These are phyloP conservation scores for Chelonus insularis DNA, from an alignment of 1,140 invertebrate genomes.

Conservation along the genomic window DNA sequence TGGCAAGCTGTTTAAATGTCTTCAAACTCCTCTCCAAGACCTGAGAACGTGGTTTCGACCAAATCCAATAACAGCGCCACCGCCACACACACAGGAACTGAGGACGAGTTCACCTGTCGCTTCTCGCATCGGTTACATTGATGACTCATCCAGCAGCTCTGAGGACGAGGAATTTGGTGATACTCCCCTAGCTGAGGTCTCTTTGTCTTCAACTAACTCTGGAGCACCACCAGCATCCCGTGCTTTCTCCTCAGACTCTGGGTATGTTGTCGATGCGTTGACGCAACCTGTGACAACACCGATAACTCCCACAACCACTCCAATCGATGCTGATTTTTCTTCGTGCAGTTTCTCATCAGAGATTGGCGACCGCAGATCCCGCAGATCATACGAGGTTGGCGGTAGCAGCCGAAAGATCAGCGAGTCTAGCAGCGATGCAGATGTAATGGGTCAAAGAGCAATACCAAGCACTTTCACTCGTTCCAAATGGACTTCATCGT, in stretches of 20 bases:
- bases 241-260: conserved; percentile 62
- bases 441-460: conserved; percentile 30
- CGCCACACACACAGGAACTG: conserved; percentile 39
- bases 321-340: conserved; percentile 24
- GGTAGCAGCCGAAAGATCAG: conserved; percentile 50
- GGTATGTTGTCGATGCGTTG: conserved; percentile 44
- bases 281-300: conserved; percentile 6
- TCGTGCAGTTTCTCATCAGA: conserved; percentile 55
- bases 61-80: conserved; percentile 46
- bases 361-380: conserved; percentile 52
- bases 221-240: conserved; percentile 43
- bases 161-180: conserved; percentile 50
- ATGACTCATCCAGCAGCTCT: conserved; percentile 48
- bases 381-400: conserved; percentile 49
- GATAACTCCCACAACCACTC: conserved; percentile 23
- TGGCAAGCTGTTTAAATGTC: conserved; percentile 64
- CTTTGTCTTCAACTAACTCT: conserved; percentile 46
- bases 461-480: conserved; percentile 42
- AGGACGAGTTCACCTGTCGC: conserved; percentile 48
- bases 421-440: conserved; percentile 43
- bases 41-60: conserved; percentile 63
- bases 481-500: conserved; percentile 62
- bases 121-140: conserved; percentile 46
- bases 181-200: conserved; percentile 44
- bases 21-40: conserved; percentile 64